These are phyloP conservation scores for Ochotona curzoniae DNA, from an alignment of 2,113 vertebrate genomes.

Conservation along the genomic window DNA sequence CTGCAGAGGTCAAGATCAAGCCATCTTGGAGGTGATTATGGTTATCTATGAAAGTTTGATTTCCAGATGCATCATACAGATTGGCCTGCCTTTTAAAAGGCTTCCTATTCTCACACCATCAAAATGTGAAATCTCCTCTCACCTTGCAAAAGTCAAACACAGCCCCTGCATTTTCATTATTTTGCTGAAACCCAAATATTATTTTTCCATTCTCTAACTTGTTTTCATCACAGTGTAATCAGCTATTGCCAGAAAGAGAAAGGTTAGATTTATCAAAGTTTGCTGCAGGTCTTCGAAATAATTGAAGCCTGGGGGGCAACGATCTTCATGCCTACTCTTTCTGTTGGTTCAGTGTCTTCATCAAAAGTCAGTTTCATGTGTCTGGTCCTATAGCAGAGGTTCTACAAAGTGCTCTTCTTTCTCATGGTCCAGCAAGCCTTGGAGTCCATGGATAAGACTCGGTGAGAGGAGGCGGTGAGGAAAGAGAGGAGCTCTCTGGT, in stretches of 20 bases:
- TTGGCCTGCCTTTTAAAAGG: slow-evolving; percentile 64
- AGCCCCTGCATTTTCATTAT: slow-evolving; percentile 85
- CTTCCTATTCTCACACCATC: slow-evolving; percentile 74
- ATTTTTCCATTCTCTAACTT: slow-evolving; percentile 84
- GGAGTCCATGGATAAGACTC: neutral
- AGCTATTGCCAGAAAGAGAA: slow-evolving; percentile 80
- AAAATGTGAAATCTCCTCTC: slow-evolving; percentile 82
- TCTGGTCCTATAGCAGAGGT: slow-evolving; percentile 73
- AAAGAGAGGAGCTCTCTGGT: neutral
- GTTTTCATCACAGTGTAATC: slow-evolving; percentile 85
- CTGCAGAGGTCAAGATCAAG: slow-evolving; percentile 63
- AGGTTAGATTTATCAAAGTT: slow-evolving; percentile 86
- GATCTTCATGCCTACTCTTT: slow-evolving; percentile 69
- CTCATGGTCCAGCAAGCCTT: slow-evolving; percentile 65
- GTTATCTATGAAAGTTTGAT: slow-evolving; percentile 73
- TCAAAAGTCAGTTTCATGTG: slow-evolving; percentile 85
- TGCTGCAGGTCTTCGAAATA: slow-evolving; percentile 83
- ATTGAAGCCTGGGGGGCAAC: slow-evolving; percentile 86
- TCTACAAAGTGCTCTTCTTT: slow-evolving; percentile 78
- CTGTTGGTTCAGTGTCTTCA: slow-evolving; percentile 81
- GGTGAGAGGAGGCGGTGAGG: neutral
- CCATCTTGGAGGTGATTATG: slow-evolving; percentile 62
- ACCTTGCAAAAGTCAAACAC: slow-evolving; percentile 84
- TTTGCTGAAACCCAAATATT: slow-evolving; percentile 84
- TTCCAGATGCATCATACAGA: slow-evolving; percentile 66